Conservation (phyloP, 2,888 invertebrate genomes). For the Acrobasis consociella region DNA sequence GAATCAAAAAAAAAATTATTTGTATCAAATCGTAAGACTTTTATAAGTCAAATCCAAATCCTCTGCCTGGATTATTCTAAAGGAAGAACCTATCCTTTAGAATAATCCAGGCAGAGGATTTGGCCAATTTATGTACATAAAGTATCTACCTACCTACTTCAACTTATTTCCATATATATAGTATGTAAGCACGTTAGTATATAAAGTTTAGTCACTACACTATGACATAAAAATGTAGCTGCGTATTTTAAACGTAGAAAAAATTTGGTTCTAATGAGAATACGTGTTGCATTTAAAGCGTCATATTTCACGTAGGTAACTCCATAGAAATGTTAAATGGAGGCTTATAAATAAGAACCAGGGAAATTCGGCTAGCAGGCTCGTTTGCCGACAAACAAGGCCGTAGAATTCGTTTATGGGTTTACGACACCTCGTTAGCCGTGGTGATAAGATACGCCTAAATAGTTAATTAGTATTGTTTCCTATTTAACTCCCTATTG, state of each 20-base stretch:
- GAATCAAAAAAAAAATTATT: too few species aligned
- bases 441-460: constrained; percentile 66
- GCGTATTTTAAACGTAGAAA: constrained; percentile 35
- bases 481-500: constrained; percentile 43
- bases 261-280: constrained; percentile 49
- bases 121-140: too few species aligned
- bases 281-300: constrained; percentile 59
- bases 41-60: too few species aligned
- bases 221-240: neutral
- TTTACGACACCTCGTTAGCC: constrained; percentile 75
- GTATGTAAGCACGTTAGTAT: too few species aligned
- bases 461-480: constrained; percentile 80
- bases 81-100: too few species aligned
- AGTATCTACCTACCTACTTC: too few species aligned
- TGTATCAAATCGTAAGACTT: too few species aligned
- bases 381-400: constrained; percentile 65
- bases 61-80: too few species aligned
- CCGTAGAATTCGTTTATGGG: constrained; percentile 66
- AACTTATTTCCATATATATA: too few species aligned
- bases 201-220: neutral
- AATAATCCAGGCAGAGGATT: too few species aligned
- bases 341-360: constrained; percentile 62
- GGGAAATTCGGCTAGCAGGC: constrained; percentile 57
- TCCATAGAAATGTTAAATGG: constrained; percentile 38
- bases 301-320: constrained; percentile 60